Conservation (phyloP, 2,888 invertebrate species). For the Keiferia lycopersicella region DNA sequence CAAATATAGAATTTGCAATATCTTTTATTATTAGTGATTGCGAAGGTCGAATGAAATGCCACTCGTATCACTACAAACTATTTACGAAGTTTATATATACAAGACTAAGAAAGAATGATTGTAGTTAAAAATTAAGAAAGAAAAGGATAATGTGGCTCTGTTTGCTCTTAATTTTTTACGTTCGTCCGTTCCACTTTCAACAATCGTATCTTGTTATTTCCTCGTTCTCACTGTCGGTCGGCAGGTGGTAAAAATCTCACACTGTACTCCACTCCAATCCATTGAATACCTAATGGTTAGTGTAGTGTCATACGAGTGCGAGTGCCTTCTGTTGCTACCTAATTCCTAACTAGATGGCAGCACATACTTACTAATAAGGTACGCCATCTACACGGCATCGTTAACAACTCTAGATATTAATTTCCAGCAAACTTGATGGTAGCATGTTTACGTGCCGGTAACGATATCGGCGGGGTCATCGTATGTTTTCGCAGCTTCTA, state of each 20-base stretch:
- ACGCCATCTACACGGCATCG: conserved; percentile 7
- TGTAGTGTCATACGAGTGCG: too few relatives aligned
- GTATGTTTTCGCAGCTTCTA: conserved; percentile 19
- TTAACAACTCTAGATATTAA: background rate
- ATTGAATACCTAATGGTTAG: too few relatives aligned
- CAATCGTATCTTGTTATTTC: too few relatives aligned
- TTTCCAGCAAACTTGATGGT: background rate
- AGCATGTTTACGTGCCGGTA: background rate
- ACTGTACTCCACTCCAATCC: too few relatives aligned
- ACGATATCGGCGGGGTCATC: background rate
- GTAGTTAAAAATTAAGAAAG: too few relatives aligned
- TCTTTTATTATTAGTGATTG: background rate
- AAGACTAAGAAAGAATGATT: background rate
- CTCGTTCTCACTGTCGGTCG: too few relatives aligned
- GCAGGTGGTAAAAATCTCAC: too few relatives aligned
- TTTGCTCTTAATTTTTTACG: too few relatives aligned
- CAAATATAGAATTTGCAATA: too few relatives aligned
- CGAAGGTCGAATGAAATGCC: background rate
- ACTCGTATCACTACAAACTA: background rate
- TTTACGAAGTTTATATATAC: background rate
- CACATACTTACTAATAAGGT: background rate
- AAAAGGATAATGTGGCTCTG: too few relatives aligned
- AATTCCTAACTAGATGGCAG: background rate
- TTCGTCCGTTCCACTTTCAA: too few relatives aligned
- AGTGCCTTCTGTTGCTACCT: background rate